These are phyloP conservation scores for Dinothrombium tinctorium DNA, from an alignment of 1,140 invertebrate species.

Conservation along the genomic window DNA sequence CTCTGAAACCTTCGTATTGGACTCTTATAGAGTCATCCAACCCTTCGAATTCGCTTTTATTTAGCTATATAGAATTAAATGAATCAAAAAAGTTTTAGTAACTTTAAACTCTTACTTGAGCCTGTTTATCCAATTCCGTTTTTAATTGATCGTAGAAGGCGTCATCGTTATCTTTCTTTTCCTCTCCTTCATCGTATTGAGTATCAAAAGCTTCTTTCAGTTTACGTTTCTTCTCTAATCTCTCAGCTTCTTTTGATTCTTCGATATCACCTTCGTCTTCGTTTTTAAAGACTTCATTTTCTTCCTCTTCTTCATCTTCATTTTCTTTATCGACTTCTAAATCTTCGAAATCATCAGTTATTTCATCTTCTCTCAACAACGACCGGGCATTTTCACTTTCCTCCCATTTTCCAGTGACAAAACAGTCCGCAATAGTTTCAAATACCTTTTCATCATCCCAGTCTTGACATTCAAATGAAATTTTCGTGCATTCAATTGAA, in stretches of 20 bases:
- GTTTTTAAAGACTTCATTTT: constrained; percentile 13
- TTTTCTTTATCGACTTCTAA: constrained; percentile 32
- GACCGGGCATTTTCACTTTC: constrained; percentile 66
- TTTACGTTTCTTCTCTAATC: constrained; percentile 66
- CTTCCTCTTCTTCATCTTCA: constrained; percentile 7
- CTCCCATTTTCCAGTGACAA: constrained; percentile 89
- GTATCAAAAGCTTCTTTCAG: constrained; percentile 82
- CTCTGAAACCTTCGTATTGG: constrained; percentile 70
- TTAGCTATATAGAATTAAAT: constrained; percentile 33
- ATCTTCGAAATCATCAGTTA: constrained; percentile 80
- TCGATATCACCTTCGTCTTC: constrained; percentile 10
- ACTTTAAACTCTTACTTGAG: constrained; percentile 27
- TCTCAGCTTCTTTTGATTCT: constrained; percentile 23
- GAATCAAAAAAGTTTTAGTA: not conserved
- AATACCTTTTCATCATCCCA: constrained; percentile 38
- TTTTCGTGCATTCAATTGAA: constrained; percentile 39
- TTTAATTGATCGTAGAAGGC: constrained; percentile 81
- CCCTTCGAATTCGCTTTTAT: constrained; percentile 74
- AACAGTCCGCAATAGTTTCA: constrained; percentile 57
- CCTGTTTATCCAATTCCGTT: constrained; percentile 62
- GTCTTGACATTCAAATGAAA: constrained; percentile 27
- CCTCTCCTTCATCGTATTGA: constrained; percentile 48
- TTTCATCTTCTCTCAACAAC: constrained; percentile 58
- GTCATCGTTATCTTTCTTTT: constrained; percentile 61
- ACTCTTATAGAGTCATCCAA: constrained; percentile 64